Conservation (phyloP, 2,113 vertebrate genomes). For the Anoplopoma fimbria region DNA sequence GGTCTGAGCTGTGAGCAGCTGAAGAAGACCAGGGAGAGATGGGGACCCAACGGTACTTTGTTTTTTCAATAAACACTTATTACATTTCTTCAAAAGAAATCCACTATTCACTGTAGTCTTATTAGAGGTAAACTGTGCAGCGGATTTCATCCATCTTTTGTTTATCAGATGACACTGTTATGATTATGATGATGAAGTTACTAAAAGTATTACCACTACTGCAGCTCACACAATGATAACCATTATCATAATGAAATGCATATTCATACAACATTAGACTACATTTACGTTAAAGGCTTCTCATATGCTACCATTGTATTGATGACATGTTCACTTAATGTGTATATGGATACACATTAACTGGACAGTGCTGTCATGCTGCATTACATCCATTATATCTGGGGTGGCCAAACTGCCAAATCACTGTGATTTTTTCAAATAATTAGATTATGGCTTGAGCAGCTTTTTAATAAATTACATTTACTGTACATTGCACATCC, state of each 20-base stretch:
- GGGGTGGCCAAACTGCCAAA: too few species aligned
- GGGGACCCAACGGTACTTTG: conserved; percentile 83
- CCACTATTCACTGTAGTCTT: not conserved
- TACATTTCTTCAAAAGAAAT: not conserved
- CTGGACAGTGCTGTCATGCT: not conserved
- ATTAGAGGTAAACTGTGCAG: not conserved
- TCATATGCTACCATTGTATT: not conserved
- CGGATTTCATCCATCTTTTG: not conserved
- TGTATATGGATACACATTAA: not conserved
- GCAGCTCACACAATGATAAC: not conserved
- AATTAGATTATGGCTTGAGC: too few species aligned
- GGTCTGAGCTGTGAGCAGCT: conserved; percentile 86
- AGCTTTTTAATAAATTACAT: too few species aligned
- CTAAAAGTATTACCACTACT: not conserved
- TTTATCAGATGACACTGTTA: too few species aligned
- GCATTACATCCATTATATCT: not conserved
- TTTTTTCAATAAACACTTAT: not conserved
- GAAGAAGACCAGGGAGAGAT: conserved; percentile 83
- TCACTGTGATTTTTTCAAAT: too few species aligned
- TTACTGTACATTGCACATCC: too few species aligned
- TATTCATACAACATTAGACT: not conserved
- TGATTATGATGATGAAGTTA: not conserved
- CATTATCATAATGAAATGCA: not conserved
- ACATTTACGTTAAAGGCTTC: not conserved
- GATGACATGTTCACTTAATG: not conserved